Evolutionary conservation across 2,113 vertebrate species (phyloP), one percentile per base, ranked within the genome.

Genomic region (Speoplatyrhinus poulsoni): DNA sequence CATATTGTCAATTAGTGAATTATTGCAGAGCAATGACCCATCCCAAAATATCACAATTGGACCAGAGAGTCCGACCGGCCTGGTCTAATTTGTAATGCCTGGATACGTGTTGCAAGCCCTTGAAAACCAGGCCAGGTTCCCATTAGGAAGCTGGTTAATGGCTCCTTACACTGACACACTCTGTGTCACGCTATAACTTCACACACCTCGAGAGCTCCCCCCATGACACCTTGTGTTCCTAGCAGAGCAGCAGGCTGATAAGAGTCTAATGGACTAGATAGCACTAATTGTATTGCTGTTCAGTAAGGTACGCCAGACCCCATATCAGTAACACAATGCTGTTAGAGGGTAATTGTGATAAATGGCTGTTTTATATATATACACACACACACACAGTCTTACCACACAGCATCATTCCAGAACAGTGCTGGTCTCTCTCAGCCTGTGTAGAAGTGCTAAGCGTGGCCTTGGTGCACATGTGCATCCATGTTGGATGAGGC

Each of bases 401-500:
- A 12, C n/a, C 17, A 76, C 8, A 74, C 16, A 55, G 26, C 46
- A 65, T 16, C 70, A 9, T 54, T 65, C 15, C 49, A 67, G 19
- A 26, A 26, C 19, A 26, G 19, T 2, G 19, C 62, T 76, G 54
- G 2, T 26, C 36, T 33, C 10, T 61, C 63, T 32, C 67, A 63
- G 77, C 47, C 72, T 64, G 17, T 60, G 49, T 65, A 17, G 73
- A 75, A 70, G 74, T 73, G 76, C 76, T 86, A 67, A 65, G 58
- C 46, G 64, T 60, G 55, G 72, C 64, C 55, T 64, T 72, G 75
- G 71, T 72, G 53, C 78, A 73, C 36, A 41, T 59, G 59, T 69
- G 73, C 56, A 75, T 87, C 82, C 75, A 81, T 81, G 75, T 60
- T 54, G 60, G 52, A 83, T 62, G 75, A 83, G 46, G 52, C 26